Evolutionary conservation across 2,888 invertebrate genomes (phyloP), one percentile per base, ranked within the genome.

Genomic region (Latrodectus hesperus): DNA sequence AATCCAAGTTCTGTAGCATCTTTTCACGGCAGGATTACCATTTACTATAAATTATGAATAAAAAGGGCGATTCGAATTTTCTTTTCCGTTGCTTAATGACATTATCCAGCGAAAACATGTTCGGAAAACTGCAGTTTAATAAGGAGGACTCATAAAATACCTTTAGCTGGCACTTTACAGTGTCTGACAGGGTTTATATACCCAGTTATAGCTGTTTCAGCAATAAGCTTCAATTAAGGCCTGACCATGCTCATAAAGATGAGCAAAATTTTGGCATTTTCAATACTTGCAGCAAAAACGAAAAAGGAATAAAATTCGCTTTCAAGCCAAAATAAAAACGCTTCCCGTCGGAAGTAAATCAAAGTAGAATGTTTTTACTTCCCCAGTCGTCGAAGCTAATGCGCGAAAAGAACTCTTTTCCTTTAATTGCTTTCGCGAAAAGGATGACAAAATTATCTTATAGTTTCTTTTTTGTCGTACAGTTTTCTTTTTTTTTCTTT

Each of bases 401-500:
- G 38, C 38, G 38, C 38, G 38, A 38, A 38, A 38, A 38, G 38
- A n/a, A 11, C 38, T 51, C 6, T 60, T 53, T 79, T 60, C 65
- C 71, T 38, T 70, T 79, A 79, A 79, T 79, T 71, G 71, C 71
- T 17, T 65, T 17, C 12, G 60, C 49, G 75, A 22, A 51, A 16
- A 52, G 53, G 64, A 80, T 72, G n/a, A 38, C 64, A 64, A 72
- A 72, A 80, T 80, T 64, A 80, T 52, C 22, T 72, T 51, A 60
- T 60, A 80, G 38, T 80, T 80, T 72, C 38, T 38, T 38, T 38
- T 38, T 52, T 52, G 64, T 17, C 17, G 38, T 38, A 6, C 38
- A 38, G 38, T 38, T 38, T 3, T 64, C 14, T 80, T 67, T 77
- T 80, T 77, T 77, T 80, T 80, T 49, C 64, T 38, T 38, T 4